Base-by-base conservation (phyloP, 2,113 vertebrate species). In the Nycticorax nycticorax region DNA sequence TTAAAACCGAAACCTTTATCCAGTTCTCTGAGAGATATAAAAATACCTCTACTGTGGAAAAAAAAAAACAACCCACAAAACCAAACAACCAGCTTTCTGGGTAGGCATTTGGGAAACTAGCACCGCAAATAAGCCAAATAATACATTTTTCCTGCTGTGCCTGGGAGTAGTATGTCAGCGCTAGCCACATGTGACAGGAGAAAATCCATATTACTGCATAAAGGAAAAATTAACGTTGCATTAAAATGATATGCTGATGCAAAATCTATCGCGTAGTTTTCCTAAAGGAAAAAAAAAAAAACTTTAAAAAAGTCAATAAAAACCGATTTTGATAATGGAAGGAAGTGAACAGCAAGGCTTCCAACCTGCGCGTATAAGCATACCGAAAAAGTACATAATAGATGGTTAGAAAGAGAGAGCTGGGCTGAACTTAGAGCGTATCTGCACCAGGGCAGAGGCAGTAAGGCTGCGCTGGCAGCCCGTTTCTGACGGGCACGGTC, bases 351-450 rank as follows among this genome's bases (percentile, higher is more conserved):
- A 33, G 10, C 2, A 0, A 63, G 64, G 33, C 16, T 72, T 53
- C 21, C 21, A 33, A n/a, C 19, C 26, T 43, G 5, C 1, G 0
- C 22, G 0, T 26, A 4, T 27, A 37, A 72, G 9, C 19, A 4
- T 18, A 9, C 7, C 45, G 64, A 41, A 27, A 53, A 59, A 43
- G 17, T 11, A 28, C 4, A 0, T 24, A 12, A 18, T 6, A 24
- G 32, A 3, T 21, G 19, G 8, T 9, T 16, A 9, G 35, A 24
- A 43, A n/a, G 32, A 59, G 11, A 4, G 8, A 59, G 24, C 23
- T 28, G 45, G 9, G 32, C 53, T 67, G 41, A 50, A 10, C 17
- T 55, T 18, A 6, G 0, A 1, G 3, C 1, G 1, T 41, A 2
- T 30, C 32, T 21, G 15, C 52, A 23, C 14, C 23, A n/a, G 56